Evolutionary conservation across 2,113 vertebrate genomes (phyloP).

Genomic region (Sakesphorus luctuosus): DNA sequence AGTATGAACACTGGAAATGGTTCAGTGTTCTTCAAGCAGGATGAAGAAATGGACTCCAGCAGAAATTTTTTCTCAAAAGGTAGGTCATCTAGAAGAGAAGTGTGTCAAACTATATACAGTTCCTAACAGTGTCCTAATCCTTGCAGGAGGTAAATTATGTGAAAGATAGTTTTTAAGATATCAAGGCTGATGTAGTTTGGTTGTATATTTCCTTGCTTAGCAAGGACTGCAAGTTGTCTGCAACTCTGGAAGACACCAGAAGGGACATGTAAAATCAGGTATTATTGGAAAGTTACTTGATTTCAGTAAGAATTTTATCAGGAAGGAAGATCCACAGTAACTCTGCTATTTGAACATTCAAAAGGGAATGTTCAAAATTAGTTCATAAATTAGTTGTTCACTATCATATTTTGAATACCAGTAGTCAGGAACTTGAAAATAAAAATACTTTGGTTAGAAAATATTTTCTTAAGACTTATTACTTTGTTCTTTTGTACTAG

Average conservation of each 20-base stretch:
- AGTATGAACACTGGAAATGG: background rate
- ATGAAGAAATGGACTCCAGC: background rate
- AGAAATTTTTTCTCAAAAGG: conserved; percentile 25
- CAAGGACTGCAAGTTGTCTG: background rate
- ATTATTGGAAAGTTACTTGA: background rate
- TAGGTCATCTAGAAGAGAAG: background rate
- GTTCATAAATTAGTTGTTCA: background rate
- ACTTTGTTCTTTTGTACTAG: conserved; percentile 58
- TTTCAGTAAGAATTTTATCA: background rate
- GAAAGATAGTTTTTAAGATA: background rate
- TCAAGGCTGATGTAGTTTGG: background rate
- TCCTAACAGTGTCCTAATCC: background rate
- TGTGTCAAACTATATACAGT: background rate
- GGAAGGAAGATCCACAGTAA: background rate
- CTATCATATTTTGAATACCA: background rate
- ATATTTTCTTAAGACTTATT: background rate
- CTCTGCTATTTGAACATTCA: background rate
- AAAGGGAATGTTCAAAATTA: background rate
- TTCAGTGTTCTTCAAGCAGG: background rate
- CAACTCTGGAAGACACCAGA: background rate
- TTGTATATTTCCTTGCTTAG: background rate
- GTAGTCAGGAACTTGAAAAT: background rate
- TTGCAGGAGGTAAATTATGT: background rate
- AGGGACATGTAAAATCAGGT: background rate
- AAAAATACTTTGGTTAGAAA: background rate